These are phyloP conservation scores for Scrobipalpa atriplicella DNA, from an alignment of 2,888 invertebrate species.

Conservation along the genomic window DNA sequence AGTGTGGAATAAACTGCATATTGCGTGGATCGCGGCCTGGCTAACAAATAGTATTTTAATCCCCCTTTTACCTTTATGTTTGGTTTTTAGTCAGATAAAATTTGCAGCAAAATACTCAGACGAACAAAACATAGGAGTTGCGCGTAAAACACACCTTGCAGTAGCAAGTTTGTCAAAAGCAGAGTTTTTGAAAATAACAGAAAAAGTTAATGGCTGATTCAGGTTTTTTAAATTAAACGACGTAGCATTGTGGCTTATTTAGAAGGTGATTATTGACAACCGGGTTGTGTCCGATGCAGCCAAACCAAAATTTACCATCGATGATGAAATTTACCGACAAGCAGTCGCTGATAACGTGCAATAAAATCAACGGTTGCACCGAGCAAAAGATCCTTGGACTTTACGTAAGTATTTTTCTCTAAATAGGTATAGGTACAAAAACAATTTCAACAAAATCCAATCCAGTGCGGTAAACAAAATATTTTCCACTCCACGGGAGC, in stretches of 20 bases:
- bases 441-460: neutral
- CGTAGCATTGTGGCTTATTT: no score
- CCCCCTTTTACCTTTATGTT: neutral
- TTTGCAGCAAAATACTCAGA: neutral
- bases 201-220: no score
- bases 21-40: neutral
- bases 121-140: neutral
- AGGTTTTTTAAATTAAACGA: no score
- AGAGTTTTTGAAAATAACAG: no score
- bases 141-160: no score
- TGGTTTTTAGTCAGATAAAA: neutral
- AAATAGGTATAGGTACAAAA: neutral
- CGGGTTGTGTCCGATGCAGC: no score
- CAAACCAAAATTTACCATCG: neutral
- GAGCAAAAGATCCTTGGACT: no score
- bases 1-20: neutral
- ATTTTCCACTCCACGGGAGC: neutral
- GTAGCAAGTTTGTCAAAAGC: no score
- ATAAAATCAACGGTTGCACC: no score
- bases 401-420: neutral
- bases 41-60: slow-evolving; percentile 9
- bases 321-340: no score
- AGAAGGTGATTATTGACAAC: no score
- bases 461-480: slow-evolving; percentile 12
- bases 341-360: no score